Conservation (phyloP, 2,113 vertebrate species). For the Osmerus eperlanus region DNA sequence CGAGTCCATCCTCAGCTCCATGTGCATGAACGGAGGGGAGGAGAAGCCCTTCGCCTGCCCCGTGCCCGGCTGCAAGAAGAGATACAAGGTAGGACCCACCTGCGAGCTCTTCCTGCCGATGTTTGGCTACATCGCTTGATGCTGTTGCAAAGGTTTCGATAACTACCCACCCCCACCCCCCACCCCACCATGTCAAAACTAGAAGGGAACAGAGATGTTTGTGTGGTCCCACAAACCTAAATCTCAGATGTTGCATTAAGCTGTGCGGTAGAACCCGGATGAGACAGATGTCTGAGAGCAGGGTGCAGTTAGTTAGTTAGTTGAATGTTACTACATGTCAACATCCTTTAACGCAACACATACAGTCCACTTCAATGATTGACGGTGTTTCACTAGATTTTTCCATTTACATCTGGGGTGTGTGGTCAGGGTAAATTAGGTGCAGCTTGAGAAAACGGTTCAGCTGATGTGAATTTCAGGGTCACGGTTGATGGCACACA, state of each 20-base stretch:
- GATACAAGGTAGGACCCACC: constrained; percentile 85
- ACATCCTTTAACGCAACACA: constrained; percentile 51
- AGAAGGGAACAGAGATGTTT: not conserved
- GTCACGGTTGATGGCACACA: constrained; percentile 55
- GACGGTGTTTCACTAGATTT: constrained; percentile 61
- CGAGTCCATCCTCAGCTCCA: constrained; percentile 95
- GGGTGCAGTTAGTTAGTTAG: constrained; percentile 28
- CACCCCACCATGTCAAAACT: not conserved
- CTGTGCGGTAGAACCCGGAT: not conserved
- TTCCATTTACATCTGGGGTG: constrained; percentile 71
- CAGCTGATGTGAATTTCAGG: constrained; percentile 61
- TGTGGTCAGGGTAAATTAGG: constrained; percentile 68
- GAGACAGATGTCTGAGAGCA: constrained; percentile 12
- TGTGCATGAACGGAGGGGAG: constrained; percentile 98
- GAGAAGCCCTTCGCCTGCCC: constrained; percentile 98
- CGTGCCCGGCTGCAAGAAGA: constrained; percentile 97
- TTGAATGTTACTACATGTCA: constrained; percentile 43
- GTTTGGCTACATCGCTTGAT: no score
- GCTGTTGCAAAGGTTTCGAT: not conserved
- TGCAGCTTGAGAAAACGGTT: constrained; percentile 69
- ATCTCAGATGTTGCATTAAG: not conserved
- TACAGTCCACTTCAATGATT: constrained; percentile 54
- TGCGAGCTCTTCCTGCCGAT: no score
- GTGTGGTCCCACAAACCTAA: not conserved
- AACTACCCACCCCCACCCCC: not conserved